Evolutionary conservation across 2,888 invertebrate species (phyloP), one percentile per base, ranked within the genome.

Genomic region (Flabesymbios commensalis): DNA sequence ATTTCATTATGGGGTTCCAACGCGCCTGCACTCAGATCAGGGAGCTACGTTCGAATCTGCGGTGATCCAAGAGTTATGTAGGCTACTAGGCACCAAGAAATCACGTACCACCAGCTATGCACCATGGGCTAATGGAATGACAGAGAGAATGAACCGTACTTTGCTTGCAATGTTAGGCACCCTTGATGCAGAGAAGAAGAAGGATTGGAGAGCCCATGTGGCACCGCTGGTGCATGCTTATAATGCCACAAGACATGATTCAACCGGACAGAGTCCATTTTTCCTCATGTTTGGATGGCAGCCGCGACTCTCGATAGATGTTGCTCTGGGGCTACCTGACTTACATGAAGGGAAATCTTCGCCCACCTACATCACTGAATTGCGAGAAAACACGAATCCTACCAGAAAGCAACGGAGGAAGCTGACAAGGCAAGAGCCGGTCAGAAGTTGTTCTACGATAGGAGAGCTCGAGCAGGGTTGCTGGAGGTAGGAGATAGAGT

Each of bases 71-170:
- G 66, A 68, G 31, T 39, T 66, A 4, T 64, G 61, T 29, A 32
- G 32, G 24, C 10, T 65, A 24, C 24, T 39, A 4, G 59, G 61
- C 3, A 63, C 64, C 24, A 42, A 19, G 3, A 65, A 65, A 43
- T 56, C 59, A 32, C 39, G 62, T 10, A 65, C 65, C 28, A 63
- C 68, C 1, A 56, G 61, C 22, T 67, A 59, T 39, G 62, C 59
- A 26, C 55, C 65, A 2, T 7, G 36, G 58, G 56, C 54, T 4
- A 63, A 63, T 57, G 61, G 55, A 2, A 32, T 42, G 22, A 45
- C 29, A 33, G 61, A 63, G 33, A 24, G 68, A 4, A 62, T 67
- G 39, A 67, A 67, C 31, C 45, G 59, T 10, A 65, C 59, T 2
- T 28, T 65, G 10, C 26, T 63, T 3, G 57, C 53, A 22, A 64